Percentiles rank a stretch among this genome's conserved stretches.
Conservation (phyloP, 2,888 invertebrate genomes). For the Ophioninae sp. region DNA sequence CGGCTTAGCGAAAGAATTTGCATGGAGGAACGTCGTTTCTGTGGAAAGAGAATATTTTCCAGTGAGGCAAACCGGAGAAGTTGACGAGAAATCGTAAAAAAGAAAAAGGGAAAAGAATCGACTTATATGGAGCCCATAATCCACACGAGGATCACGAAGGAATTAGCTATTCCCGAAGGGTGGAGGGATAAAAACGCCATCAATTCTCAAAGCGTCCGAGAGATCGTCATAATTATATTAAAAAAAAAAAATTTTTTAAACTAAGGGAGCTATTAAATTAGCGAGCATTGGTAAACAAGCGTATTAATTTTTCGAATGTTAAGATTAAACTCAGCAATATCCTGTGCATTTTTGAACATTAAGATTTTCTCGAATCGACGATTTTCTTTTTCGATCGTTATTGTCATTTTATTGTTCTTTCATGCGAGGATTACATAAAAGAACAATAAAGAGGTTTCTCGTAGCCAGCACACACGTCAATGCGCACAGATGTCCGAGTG, state of each 20-base stretch:
- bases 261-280: neutral
- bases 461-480: slow-evolving; percentile 15
- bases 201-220: neutral
- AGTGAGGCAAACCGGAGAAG: neutral
- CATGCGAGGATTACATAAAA: too few species aligned
- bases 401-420: slow-evolving; percentile 1
- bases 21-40: slow-evolving; percentile 42
- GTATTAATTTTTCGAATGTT: too few species aligned
- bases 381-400: neutral
- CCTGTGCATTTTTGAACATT: too few species aligned
- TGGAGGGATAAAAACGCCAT: slow-evolving; percentile 1
- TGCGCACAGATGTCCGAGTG: neutral
- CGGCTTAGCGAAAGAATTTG: slow-evolving; percentile 36
- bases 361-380: too few species aligned
- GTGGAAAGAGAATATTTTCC: slow-evolving; percentile 34
- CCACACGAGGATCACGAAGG: slow-evolving; percentile 19
- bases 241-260: slow-evolving; percentile 4
- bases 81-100: slow-evolving; percentile 21
- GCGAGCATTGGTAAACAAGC: neutral
- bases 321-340: neutral
- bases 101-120: neutral
- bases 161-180: slow-evolving; percentile 17
- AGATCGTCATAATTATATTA: neutral
- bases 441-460: too few species aligned
- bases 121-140: slow-evolving; percentile 6